A percentile compares a stretch with the other conserved stretches of the same genome.
phyloP scores from a whole-genome alignment of 92 coral and sea anemone genomes.

The Pocillopora meandrina region DNA sequence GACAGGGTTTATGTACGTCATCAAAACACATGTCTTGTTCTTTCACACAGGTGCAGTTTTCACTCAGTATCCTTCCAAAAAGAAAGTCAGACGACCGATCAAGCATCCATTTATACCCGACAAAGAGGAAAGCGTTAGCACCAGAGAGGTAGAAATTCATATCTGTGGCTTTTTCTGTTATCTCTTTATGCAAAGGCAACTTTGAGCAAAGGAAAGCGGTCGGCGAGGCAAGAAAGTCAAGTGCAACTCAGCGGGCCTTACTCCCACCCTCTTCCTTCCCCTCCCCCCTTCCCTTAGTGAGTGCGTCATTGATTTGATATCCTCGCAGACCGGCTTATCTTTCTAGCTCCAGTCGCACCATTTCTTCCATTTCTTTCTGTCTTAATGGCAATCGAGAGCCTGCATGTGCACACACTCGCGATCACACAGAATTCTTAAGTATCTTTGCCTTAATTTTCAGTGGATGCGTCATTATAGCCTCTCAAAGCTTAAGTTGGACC shows the following conservation, averaged over 20 bases:
- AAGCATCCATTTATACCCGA: constrained; percentile 86
- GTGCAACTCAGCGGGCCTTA: too few relatives aligned
- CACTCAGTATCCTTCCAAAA: constrained; percentile 76
- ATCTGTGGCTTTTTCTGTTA: neutral
- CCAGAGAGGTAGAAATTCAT: constrained; percentile 75
- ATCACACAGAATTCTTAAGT: neutral
- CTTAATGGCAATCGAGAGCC: too few relatives aligned
- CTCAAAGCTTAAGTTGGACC: constrained; percentile 88
- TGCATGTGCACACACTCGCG: too few relatives aligned
- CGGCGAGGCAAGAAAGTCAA: neutral
- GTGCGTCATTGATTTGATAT: too few relatives aligned
- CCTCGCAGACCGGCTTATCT: too few relatives aligned
- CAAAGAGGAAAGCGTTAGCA: constrained; percentile 89
- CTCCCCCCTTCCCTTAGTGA: too few relatives aligned
- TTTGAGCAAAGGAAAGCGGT: neutral
- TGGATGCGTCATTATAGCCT: constrained; percentile 98
- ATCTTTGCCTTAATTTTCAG: constrained; percentile 43
- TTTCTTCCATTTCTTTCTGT: neutral
- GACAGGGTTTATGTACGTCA: neutral
- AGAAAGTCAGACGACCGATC: constrained; percentile 73
- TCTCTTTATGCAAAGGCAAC: neutral
- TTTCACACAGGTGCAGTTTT: constrained; percentile 78
- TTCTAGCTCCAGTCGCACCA: neutral
- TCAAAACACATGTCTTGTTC: neutral
- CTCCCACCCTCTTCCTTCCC: too few relatives aligned